Percentiles rank a stretch among this genome's conserved stretches.
These are phyloP conservation scores for Phortica magna DNA, from an alignment of 2,888 invertebrate species.

Conservation along the genomic window DNA sequence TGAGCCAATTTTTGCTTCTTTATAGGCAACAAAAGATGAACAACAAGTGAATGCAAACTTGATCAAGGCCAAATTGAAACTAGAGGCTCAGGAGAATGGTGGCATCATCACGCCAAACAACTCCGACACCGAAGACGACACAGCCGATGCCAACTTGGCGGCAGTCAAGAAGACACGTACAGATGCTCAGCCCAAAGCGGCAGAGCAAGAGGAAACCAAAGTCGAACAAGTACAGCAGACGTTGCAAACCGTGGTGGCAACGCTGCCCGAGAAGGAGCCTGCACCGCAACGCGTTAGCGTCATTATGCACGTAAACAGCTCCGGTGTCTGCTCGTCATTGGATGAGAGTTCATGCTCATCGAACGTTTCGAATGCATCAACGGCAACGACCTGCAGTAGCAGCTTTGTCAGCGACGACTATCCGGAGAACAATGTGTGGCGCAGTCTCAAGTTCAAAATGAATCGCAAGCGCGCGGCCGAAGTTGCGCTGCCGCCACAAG, in stretches of 20 bases:
- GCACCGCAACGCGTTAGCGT: constrained; percentile 83
- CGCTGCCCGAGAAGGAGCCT: constrained; percentile 43
- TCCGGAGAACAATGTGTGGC: constrained; percentile 74
- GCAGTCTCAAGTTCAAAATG: constrained; percentile 77
- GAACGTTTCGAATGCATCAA: constrained; percentile 47
- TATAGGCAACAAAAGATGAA: constrained; percentile 60
- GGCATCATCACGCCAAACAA: constrained; percentile 87
- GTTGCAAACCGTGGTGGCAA: constrained; percentile 55
- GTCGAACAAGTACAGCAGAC: constrained; percentile 66
- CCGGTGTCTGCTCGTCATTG: constrained; percentile 83
- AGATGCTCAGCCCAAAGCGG: constrained; percentile 66
- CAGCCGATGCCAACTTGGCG: constrained; percentile 76
- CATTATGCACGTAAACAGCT: constrained; percentile 91
- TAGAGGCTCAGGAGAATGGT: constrained; percentile 60
- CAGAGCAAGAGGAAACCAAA: constrained; percentile 71
- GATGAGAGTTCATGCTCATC: constrained; percentile 60
- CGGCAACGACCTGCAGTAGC: constrained; percentile 33
- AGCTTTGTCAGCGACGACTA: constrained; percentile 63
- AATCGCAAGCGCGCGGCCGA: constrained; percentile 70
- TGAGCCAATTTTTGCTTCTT: constrained; percentile 38
- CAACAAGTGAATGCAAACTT: constrained; percentile 68
- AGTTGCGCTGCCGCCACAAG: constrained; percentile 48
- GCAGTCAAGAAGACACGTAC: constrained; percentile 78
- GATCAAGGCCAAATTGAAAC: constrained; percentile 68
- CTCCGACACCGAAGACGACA: constrained; percentile 89